Percentiles rank a stretch among this genome's conserved stretches.
Conservation (phyloP, 2,113 vertebrate genomes). For the Erpornis zantholeuca region DNA sequence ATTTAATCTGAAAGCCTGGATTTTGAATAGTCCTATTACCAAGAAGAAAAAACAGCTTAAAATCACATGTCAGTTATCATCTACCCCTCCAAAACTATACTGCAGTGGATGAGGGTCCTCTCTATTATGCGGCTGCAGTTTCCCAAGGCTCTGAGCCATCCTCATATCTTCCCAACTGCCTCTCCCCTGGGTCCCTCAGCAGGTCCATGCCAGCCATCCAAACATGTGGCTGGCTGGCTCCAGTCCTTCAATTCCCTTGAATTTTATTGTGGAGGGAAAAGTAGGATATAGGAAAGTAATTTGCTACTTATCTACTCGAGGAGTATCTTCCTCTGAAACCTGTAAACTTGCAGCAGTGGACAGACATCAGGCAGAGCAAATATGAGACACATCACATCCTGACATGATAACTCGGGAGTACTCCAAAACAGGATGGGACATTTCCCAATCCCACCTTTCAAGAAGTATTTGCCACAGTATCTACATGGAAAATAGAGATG, state of each 20-base stretch:
- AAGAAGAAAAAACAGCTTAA: neutral
- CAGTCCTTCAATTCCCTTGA: neutral
- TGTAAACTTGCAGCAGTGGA: too few species aligned
- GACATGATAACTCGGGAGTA: neutral
- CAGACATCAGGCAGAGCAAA: neutral
- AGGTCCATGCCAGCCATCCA: accelerated
- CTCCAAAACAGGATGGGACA: neutral
- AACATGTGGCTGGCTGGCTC: accelerated
- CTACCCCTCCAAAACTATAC: neutral
- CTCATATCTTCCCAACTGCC: neutral
- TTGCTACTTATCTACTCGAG: neutral
- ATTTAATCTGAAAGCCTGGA: neutral
- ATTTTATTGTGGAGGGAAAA: neutral
- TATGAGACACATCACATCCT: neutral
- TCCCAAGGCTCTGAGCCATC: accelerated
- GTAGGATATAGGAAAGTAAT: neutral
- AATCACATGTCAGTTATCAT: neutral
- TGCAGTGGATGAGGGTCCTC: neutral
- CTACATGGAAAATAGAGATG: neutral
- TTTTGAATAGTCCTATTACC: neutral
- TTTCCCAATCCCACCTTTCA: neutral
- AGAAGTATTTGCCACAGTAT: neutral
- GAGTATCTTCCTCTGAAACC: neutral
- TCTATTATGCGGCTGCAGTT: neutral
- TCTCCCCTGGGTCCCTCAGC: neutral